These are phyloP conservation scores for Drosophila tanythrix DNA, from an alignment of 2,888 invertebrate species.

Conservation along the genomic window DNA sequence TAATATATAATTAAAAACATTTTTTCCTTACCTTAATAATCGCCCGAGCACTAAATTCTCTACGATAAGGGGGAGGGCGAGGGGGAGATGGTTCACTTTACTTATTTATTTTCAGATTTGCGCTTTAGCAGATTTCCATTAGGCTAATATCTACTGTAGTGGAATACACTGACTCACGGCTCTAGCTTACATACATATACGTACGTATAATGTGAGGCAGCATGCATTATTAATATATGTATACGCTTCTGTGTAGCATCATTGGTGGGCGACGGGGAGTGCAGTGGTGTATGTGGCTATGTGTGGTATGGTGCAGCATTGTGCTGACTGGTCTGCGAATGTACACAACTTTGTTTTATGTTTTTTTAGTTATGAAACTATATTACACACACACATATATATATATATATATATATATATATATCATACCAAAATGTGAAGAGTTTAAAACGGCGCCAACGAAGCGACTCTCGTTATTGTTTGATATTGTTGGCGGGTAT, in stretches of 20 bases:
- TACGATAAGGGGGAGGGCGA: not conserved
- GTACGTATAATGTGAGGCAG: conserved; percentile 31
- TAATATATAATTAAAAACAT: not conserved
- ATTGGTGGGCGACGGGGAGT: not conserved
- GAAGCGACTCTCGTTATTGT: conserved; percentile 35
- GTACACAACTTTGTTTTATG: conserved; percentile 80
- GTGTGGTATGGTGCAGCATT: conserved; percentile 18
- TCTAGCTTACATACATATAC: conserved; percentile 3
- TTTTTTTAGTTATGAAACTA: conserved; percentile 79
- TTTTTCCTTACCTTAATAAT: not conserved
- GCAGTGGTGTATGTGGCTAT: not conserved
- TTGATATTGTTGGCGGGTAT: conserved; percentile 59
- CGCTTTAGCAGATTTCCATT: conserved; percentile 57
- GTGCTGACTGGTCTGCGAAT: conserved; percentile 27
- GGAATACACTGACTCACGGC: not conserved
- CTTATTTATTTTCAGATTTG: conserved; percentile 14
- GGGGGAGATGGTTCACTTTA: not conserved
- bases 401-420: conserved; percentile 6
- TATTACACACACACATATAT: conserved; percentile 53
- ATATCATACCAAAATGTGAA: conserved; percentile 28
- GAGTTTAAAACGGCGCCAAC: conserved; percentile 62
- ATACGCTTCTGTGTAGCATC: conserved; percentile 17
- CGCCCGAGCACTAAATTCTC: not conserved
- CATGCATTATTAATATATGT: conserved; percentile 55
- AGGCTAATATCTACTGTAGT: conserved; percentile 62